phyloP scores from a whole-genome alignment of 2,888 invertebrate genomes.

The Macrosoma leucophasiata region DNA sequence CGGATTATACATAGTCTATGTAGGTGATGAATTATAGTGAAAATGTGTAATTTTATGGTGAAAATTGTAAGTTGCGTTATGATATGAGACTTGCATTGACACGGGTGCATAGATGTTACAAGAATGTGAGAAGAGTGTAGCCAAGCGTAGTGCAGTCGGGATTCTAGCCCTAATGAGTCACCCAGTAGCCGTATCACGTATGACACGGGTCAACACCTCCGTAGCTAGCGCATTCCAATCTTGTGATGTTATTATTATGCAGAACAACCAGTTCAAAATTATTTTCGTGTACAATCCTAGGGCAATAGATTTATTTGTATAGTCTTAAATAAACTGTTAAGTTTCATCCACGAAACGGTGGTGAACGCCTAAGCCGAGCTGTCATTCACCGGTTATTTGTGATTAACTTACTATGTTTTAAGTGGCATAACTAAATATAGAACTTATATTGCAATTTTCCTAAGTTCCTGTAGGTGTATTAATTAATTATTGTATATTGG shows the following conservation, averaged over 20 bases:
- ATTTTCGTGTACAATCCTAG: slow-evolving; percentile 52
- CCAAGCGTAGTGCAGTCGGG: too few species aligned
- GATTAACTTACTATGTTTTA: slow-evolving; percentile 56
- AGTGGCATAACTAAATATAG: slow-evolving; percentile 75
- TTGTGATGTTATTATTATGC: slow-evolving; percentile 38
- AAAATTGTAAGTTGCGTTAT: slow-evolving; percentile 77
- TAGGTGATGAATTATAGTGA: slow-evolving; percentile 60
- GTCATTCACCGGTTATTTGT: slow-evolving; percentile 45
- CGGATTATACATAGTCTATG: slow-evolving; percentile 72
- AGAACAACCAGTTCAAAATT: slow-evolving; percentile 43
- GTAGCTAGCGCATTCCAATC: slow-evolving; percentile 68
- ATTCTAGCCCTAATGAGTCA: too few species aligned
- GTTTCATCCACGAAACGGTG: slow-evolving; percentile 42
- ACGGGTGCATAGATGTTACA: too few species aligned
- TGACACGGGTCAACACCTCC: slow-evolving; percentile 36
- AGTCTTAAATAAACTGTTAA: slow-evolving; percentile 50
- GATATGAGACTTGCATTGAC: slow-evolving; percentile 60
- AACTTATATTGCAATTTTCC: slow-evolving; percentile 74
- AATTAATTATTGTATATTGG: slow-evolving; percentile 71
- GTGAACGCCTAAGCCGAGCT: slow-evolving; percentile 30
- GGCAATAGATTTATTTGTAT: slow-evolving; percentile 52
- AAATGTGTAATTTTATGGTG: slow-evolving; percentile 70
- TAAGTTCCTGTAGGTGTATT: slow-evolving; percentile 76
- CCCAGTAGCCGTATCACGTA: too few species aligned
- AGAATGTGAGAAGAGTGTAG: too few species aligned